phyloP scores from a whole-genome alignment of 2,888 invertebrate genomes.

The Crocallis elinguaria region DNA sequence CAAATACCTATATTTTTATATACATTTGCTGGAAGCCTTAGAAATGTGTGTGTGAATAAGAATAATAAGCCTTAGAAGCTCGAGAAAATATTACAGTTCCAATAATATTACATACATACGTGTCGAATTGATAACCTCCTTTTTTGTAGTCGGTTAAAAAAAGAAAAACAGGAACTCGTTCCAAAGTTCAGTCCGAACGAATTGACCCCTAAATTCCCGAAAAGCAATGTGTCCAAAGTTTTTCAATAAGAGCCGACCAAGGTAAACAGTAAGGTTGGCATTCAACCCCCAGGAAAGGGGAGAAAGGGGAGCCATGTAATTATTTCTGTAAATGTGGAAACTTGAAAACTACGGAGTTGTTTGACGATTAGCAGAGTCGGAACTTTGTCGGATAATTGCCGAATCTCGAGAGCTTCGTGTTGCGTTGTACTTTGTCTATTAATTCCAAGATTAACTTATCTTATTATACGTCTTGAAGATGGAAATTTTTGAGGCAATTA shows the following conservation, averaged over 20 bases:
- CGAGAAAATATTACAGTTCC: neutral
- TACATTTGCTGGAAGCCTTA: too few relatives aligned
- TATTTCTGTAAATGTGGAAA: slow-evolving; percentile 80
- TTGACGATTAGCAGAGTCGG: slow-evolving; percentile 67
- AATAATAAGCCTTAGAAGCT: too few relatives aligned
- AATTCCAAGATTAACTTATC: too few relatives aligned
- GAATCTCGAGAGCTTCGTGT: slow-evolving; percentile 36
- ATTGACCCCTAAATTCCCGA: slow-evolving; percentile 37
- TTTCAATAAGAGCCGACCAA: slow-evolving; percentile 72
- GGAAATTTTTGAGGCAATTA: too few relatives aligned
- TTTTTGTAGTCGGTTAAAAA: neutral
- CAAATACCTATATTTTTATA: too few relatives aligned
- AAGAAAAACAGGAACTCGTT: neutral
- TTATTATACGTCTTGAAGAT: too few relatives aligned
- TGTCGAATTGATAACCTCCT: neutral
- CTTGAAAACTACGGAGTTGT: slow-evolving; percentile 60
- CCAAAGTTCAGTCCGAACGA: neutral
- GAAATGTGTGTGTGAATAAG: too few relatives aligned
- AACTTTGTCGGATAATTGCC: slow-evolving; percentile 58
- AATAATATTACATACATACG: too few relatives aligned
- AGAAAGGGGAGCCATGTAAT: slow-evolving; percentile 60
- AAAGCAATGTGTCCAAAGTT: slow-evolving; percentile 72
- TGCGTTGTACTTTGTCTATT: neutral
- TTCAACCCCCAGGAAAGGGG: slow-evolving; percentile 47
- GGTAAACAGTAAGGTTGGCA: slow-evolving; percentile 70